Evolutionary conservation across 1,140 invertebrate species (phyloP).

Genomic region (Drosophila leontia): DNA sequence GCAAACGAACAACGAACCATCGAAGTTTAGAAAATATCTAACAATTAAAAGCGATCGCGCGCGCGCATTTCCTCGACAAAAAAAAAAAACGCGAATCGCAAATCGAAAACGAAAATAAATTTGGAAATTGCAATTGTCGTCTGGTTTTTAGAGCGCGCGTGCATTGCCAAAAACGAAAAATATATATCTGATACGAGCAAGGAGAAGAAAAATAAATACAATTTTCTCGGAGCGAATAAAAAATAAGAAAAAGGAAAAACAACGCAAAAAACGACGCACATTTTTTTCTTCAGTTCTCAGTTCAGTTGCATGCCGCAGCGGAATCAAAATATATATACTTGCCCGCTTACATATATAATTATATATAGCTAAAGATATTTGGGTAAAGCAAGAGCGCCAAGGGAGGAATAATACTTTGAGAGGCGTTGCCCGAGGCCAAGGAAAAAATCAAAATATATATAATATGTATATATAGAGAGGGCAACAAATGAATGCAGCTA

Average conservation of each 20-base stretch:
- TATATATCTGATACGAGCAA: constrained; percentile 22
- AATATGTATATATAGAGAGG: constrained; percentile 28
- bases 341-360: constrained; percentile 48
- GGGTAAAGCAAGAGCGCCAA: constrained; percentile 43
- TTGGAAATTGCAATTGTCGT: constrained; percentile 63
- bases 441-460: constrained; percentile 17
- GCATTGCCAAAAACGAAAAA: constrained; percentile 73
- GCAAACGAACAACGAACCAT: constrained; percentile 85
- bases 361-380: constrained; percentile 48
- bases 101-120: constrained; percentile 63
- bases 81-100: constrained; percentile 26
- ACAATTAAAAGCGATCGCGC: constrained; percentile 56
- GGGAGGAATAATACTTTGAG: constrained; percentile 43
- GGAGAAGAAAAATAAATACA: constrained; percentile 25
- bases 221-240: constrained; percentile 9
- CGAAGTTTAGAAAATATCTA: constrained; percentile 77
- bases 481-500: constrained; percentile 21
- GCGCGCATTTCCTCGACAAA: constrained; percentile 58
- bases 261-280: constrained; percentile 51
- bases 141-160: constrained; percentile 57
- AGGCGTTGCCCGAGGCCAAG: constrained; percentile 64
- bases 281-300: constrained; percentile 43
- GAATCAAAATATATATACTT: constrained; percentile 51
- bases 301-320: constrained; percentile 67
- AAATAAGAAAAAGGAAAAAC: constrained; percentile 9